These are phyloP conservation scores for Erynnis tages DNA, from an alignment of 2,888 invertebrate species.

Conservation along the genomic window DNA sequence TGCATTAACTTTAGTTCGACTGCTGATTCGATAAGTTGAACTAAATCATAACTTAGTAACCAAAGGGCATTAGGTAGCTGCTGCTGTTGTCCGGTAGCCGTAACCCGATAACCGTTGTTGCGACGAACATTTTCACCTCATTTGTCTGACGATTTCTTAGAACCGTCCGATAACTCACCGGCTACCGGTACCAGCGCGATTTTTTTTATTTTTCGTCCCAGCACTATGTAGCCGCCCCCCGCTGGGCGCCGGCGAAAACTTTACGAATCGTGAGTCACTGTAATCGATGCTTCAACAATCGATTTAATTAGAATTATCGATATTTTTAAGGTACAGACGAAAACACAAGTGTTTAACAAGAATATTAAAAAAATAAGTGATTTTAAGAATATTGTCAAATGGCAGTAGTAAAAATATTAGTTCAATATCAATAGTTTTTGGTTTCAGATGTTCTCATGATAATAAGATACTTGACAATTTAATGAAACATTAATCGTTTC, in stretches of 20 bases:
- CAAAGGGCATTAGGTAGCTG: not conserved
- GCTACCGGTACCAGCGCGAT: conserved; percentile 50
- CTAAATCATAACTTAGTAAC: no score
- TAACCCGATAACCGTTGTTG: conserved; percentile 16
- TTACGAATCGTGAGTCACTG: conserved; percentile 55
- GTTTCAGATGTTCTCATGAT: no score
- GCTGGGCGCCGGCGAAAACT: conserved; percentile 62
- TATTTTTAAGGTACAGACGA: conserved; percentile 53
- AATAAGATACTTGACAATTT: no score
- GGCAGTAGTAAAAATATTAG: no score
- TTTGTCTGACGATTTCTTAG: conserved; percentile 21
- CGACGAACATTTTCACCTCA: conserved; percentile 28
- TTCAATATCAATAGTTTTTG: no score
- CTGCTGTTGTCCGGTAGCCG: conserved; percentile 15
- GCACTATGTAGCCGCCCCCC: conserved; percentile 41
- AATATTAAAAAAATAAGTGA: no score
- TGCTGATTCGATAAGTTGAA: no score
- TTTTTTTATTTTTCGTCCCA: conserved; percentile 17
- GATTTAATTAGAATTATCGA: conserved; percentile 76
- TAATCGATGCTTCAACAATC: conserved; percentile 76
- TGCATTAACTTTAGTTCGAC: no score
- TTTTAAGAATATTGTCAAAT: no score
- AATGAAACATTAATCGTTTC: conserved; percentile 10
- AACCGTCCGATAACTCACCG: conserved; percentile 44
- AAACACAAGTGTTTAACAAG: conserved; percentile 33